Conservation (phyloP, 2,113 vertebrate species). For the Onychostoma macrolepis region DNA sequence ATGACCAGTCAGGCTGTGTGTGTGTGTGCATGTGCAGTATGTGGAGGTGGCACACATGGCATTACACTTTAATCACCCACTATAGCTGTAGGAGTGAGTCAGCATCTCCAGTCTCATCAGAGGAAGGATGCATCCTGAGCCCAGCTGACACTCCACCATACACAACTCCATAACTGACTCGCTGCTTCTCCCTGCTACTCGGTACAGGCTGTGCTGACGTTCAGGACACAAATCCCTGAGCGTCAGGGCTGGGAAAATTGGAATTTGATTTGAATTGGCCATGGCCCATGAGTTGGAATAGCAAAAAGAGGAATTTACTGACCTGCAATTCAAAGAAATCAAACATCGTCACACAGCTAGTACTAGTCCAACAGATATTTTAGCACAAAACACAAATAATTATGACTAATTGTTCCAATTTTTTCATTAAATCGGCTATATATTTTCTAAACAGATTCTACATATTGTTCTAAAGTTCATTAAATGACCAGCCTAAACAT, state of each 20-base stretch:
- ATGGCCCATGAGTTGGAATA: neutral
- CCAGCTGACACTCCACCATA: constrained; percentile 52
- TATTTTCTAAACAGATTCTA: neutral
- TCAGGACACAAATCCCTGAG: neutral
- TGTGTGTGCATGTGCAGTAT: constrained; percentile 52
- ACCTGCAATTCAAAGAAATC: neutral
- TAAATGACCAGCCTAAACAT: neutral
- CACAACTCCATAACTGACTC: constrained; percentile 47
- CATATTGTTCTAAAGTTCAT: neutral
- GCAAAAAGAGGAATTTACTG: neutral
- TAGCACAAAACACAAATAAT: neutral
- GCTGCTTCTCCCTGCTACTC: constrained; percentile 1
- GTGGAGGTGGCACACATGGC: constrained; percentile 65
- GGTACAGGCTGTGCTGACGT: neutral
- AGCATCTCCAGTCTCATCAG: constrained; percentile 59
- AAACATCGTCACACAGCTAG: neutral
- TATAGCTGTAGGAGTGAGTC: constrained; percentile 62
- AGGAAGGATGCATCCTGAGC: constrained; percentile 51
- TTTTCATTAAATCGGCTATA: neutral
- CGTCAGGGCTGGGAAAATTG: neutral
- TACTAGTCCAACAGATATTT: neutral
- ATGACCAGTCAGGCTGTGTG: constrained; percentile 44
- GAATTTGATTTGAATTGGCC: neutral
- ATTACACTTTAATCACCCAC: constrained; percentile 64
- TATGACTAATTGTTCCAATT: neutral